Percentiles rank a stretch among this genome's conserved stretches.
These are phyloP conservation scores for Xylocopa sonorina DNA, from an alignment of 1,140 invertebrate genomes.

Conservation along the genomic window DNA sequence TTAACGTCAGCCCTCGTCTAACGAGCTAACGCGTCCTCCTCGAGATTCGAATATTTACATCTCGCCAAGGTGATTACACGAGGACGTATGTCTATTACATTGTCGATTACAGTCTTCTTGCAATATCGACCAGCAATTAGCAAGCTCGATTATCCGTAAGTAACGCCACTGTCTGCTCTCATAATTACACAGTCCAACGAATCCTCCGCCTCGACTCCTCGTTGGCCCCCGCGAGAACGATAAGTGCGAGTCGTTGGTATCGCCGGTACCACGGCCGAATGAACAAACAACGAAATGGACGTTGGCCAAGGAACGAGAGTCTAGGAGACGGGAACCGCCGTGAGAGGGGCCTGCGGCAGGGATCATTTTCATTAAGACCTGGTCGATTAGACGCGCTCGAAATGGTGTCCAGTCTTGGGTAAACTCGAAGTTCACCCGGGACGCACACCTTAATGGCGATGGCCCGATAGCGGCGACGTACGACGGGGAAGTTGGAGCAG, in stretches of 20 bases:
- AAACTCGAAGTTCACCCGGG: conserved; percentile 59
- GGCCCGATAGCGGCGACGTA: conserved; percentile 31
- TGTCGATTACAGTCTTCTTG: too few relatives aligned
- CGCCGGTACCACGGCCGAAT: conserved; percentile 29
- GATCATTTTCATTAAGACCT: conserved; percentile 71
- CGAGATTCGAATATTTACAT: neutral
- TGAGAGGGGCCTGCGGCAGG: conserved; percentile 21
- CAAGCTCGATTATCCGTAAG: conserved; percentile 3
- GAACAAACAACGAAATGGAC: conserved; percentile 21
- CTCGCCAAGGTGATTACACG: too few relatives aligned
- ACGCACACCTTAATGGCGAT: conserved; percentile 41
- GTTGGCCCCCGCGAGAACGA: neutral
- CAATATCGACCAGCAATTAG: conserved; percentile 1
- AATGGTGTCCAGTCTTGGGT: conserved; percentile 60
- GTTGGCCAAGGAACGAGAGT: conserved; percentile 32
- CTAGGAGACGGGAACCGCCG: conserved; percentile 28
- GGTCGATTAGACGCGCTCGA: conserved; percentile 68
- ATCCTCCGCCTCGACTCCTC: neutral
- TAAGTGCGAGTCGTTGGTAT: neutral
- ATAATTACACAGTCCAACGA: conserved; percentile 35
- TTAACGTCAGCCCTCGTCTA: conserved; percentile 26
- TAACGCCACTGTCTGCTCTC: neutral
- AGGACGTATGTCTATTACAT: too few relatives aligned
- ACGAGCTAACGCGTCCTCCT: conserved; percentile 10
- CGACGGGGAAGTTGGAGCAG: conserved; percentile 32